Percentiles rank a stretch among this genome's conserved stretches.
These are phyloP conservation scores for Dinothrombium tinctorium DNA, from an alignment of 1,140 invertebrate genomes.

Conservation along the genomic window DNA sequence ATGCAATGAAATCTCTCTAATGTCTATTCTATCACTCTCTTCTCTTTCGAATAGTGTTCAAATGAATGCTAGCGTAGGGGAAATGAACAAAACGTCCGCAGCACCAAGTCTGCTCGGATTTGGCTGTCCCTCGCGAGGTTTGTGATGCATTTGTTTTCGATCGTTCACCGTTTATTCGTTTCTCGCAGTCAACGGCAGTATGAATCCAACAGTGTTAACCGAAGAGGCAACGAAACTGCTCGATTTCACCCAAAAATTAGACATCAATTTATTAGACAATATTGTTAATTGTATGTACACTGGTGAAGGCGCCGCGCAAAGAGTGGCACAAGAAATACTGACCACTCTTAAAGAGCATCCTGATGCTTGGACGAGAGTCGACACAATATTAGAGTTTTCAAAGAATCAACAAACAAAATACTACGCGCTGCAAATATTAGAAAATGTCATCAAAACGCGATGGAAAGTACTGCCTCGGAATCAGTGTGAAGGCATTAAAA, in stretches of 20 bases:
- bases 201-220: conserved; percentile 2
- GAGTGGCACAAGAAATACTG: conserved; percentile 76
- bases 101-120: too few species aligned
- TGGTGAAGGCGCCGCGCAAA: conserved; percentile 72
- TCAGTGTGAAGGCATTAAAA: conserved; percentile 96
- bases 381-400: conserved; percentile 89
- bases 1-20: too few species aligned
- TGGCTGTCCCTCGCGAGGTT: too few species aligned
- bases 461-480: conserved; percentile 96
- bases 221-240: conserved; percentile 33
- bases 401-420: conserved; percentile 96
- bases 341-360: conserved; percentile 92
- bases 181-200: conserved; percentile 1
- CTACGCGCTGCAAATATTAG: conserved; percentile 95
- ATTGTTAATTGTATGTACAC: conserved; percentile 85
- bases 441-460: conserved; percentile 94
- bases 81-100: too few species aligned
- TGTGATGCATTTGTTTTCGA: too few species aligned
- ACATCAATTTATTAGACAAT: conserved; percentile 81
- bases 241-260: conserved; percentile 88
- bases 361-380: conserved; percentile 95
- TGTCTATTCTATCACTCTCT: too few species aligned
- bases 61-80: too few species aligned
- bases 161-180: too few species aligned
- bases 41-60: too few species aligned